Base-by-base conservation (phyloP, 2,113 vertebrate genomes). In the Otocyon megalotis region DNA sequence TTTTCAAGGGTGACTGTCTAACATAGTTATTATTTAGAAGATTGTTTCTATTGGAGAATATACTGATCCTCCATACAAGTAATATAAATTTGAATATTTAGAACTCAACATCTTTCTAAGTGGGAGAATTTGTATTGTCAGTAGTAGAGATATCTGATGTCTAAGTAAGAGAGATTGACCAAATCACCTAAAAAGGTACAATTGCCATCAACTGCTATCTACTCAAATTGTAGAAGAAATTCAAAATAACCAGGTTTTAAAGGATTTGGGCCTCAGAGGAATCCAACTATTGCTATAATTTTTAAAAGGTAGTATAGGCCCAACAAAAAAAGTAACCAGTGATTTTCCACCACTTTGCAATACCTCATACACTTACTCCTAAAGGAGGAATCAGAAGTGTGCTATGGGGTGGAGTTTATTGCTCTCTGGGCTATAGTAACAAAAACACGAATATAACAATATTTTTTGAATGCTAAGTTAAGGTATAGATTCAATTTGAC, bases 21-120 rank as follows among this genome's bases (percentile, higher is more conserved):
- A 88, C 12, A 79, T 17, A 69, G 16, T 79, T 91, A 35, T 83
- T 11, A 14, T 53, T 76, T 80, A 83, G 62, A 48, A 88, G n/a
- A 67, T 54, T 62, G 32, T 22, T 96, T 83, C 32, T 71, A 48
- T 63, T 62, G 22, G 35, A 89, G 88, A 95, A 90, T 62, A 81
- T 56, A 10, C 37, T 58, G n/a, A 65, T 86, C 30, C 35, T 80
- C 56, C 58, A 90, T 79, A 86, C 20, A 95, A 90, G 20, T 85
- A 95, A 84, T 10, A 71, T 48, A 53, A 20, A 80, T 54, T 24
- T 91, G 24, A 86, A 53, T 26, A 17, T 72, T 81, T 72, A 53
- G 53, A 62, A 60, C 19, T 53, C 82, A 71, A 32, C 14, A 10
- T 8, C 37, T 69, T 86, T 80, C 63, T 80, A 79, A 53, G 19